A percentile compares a stretch with the other conserved stretches of the same genome.
Evolutionary conservation across 2,797 vertebrate genomes (phyloP).

Genomic region (Carcharodon carcharias): DNA sequence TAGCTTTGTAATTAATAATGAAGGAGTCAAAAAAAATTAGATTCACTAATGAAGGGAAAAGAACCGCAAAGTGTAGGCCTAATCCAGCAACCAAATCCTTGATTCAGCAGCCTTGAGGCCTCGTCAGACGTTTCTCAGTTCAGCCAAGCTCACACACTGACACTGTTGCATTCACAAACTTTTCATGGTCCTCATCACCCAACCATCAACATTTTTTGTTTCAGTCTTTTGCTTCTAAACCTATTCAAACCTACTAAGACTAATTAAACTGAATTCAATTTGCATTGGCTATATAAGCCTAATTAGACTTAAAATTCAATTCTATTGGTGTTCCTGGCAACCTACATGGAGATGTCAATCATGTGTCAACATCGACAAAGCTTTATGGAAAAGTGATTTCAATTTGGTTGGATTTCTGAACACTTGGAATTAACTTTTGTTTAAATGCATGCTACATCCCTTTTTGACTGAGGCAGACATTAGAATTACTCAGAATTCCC

Average conservation of each 20-base stretch:
- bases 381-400: conserved; percentile 19
- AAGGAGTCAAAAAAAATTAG: neutral
- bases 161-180: neutral
- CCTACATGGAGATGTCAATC: neutral
- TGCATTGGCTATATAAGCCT: neutral
- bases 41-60: neutral
- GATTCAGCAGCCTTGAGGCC: neutral
- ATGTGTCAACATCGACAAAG: conserved; percentile 7
- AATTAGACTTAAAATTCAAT: conserved; percentile 1
- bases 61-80: neutral
- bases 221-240: neutral
- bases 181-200: neutral
- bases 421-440: conserved; percentile 8
- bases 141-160: neutral
- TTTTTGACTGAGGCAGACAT: neutral
- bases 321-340: neutral
- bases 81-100: neutral
- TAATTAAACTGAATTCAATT: conserved; percentile 19
- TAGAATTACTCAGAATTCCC: neutral
- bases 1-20: neutral
- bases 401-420: conserved; percentile 5
- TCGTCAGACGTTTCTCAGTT: neutral
- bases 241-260: neutral
- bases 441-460: neutral
- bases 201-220: neutral